Conservation (phyloP, 2,797 vertebrate genomes). For the Lutjanus campechanus region DNA sequence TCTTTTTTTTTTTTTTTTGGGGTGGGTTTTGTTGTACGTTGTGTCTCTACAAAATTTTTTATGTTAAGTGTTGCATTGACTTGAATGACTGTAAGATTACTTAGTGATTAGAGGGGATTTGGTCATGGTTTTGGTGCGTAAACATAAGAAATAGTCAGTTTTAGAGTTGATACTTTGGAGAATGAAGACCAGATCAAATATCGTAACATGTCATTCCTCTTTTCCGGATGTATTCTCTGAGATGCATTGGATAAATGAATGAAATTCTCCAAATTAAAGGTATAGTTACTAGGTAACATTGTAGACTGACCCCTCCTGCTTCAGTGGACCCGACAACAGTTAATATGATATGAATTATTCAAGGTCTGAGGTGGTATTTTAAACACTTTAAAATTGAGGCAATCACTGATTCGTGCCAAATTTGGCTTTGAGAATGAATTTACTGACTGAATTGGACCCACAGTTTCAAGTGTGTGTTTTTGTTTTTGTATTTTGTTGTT, state of each 20-base stretch:
- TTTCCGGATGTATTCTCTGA: constrained; percentile 12
- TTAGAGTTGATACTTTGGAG: constrained; percentile 25
- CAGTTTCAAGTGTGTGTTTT: constrained; percentile 40
- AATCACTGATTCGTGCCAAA: constrained; percentile 59
- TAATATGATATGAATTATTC: constrained; percentile 32
- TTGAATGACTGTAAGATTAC: constrained; percentile 74
- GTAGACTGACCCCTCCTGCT: background rate
- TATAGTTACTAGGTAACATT: background rate
- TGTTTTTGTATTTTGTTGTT: constrained; percentile 53
- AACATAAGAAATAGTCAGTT: constrained; percentile 25
- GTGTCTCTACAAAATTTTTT: constrained; percentile 48
- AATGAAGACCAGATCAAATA: constrained; percentile 20
- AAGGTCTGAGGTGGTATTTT: constrained; percentile 18
- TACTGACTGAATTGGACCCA: constrained; percentile 52
- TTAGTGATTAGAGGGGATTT: constrained; percentile 58
- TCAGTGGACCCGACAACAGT: constrained; percentile 16
- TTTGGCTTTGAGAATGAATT: constrained; percentile 47
- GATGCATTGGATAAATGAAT: constrained; percentile 7
- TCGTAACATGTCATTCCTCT: constrained; percentile 9
- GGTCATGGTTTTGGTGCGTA: constrained; percentile 51
- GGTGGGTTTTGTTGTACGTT: constrained; percentile 56
- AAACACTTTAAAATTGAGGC: constrained; percentile 50
- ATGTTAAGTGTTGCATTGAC: constrained; percentile 70
- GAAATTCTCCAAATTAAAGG: constrained; percentile 17
- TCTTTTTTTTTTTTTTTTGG: constrained; percentile 35